These are phyloP conservation scores for Octodonta nipae DNA, from an alignment of 2,888 invertebrate genomes.

Conservation along the genomic window DNA sequence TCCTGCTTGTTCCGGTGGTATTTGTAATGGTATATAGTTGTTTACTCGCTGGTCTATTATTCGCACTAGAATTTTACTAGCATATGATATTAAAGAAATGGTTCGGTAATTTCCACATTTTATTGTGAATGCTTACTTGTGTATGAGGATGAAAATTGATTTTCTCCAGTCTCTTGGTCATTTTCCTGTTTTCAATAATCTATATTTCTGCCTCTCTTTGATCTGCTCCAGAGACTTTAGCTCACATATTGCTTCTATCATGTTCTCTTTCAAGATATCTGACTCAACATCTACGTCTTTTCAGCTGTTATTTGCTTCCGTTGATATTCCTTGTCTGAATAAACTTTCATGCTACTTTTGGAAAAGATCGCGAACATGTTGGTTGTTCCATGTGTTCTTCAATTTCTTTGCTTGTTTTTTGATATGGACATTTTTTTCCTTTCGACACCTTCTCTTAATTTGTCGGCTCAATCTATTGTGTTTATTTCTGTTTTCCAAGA, in stretches of 20 bases:
- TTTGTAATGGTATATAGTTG: not conserved
- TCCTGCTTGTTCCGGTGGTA: not conserved
- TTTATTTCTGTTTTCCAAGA: too few relatives aligned
- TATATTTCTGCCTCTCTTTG: not conserved
- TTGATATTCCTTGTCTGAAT: not conserved
- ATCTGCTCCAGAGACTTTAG: not conserved
- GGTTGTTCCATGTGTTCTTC: conserved; percentile 1
- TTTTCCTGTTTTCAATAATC: not conserved
- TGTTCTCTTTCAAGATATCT: not conserved
- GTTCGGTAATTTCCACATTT: not conserved
- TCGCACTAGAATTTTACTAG: not conserved
- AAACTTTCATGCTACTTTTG: not conserved
- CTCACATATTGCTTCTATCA: not conserved
- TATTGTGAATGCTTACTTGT: not conserved
- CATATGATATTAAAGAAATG: not conserved
- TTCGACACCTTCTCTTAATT: not conserved
- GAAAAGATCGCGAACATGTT: not conserved
- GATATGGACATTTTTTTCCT: not conserved
- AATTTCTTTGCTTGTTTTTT: not conserved
- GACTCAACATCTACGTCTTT: not conserved
- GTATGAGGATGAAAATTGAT: not conserved
- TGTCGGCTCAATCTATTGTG: not conserved
- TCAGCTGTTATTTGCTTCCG: not conserved
- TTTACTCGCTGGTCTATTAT: not conserved
- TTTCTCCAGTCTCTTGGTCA: not conserved